Percentiles rank a stretch among this genome's conserved stretches.
Evolutionary conservation across 2,113 vertebrate species (phyloP).

Genomic region (Perccottus glenii): DNA sequence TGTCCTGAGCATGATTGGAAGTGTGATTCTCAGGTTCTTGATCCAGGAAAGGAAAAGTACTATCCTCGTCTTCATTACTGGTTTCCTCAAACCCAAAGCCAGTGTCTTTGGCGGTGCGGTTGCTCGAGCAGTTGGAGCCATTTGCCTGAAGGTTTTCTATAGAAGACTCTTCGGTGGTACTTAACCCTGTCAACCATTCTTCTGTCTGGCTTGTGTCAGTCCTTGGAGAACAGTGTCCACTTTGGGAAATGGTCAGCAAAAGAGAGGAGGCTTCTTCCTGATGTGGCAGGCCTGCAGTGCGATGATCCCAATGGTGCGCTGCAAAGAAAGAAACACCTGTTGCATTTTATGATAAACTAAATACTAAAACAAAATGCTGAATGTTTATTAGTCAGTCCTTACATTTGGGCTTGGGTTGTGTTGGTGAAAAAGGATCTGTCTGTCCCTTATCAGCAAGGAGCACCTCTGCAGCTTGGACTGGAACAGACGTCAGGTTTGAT

Average conservation of each 20-base stretch:
- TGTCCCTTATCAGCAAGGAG: conserved; percentile 34
- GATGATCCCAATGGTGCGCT: conserved; percentile 66
- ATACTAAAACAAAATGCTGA: background rate
- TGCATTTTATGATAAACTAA: background rate
- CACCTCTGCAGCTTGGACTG: conserved; percentile 38
- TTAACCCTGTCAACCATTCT: conserved; percentile 61
- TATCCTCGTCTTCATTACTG: conserved; percentile 52
- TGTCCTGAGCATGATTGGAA: conserved; percentile 38
- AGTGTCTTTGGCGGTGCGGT: conserved; percentile 26
- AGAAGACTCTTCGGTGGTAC: conserved; percentile 29
- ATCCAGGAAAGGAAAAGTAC: conserved; percentile 60
- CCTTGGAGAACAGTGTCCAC: conserved; percentile 56
- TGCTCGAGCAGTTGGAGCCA: conserved; percentile 45
- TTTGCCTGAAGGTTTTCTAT: conserved; percentile 60
- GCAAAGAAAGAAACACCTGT: conserved; percentile 12
- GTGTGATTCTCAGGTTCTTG: conserved; percentile 65
- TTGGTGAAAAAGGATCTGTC: conserved; percentile 29
- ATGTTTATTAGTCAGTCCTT: background rate
- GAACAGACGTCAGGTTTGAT: conserved; percentile 3
- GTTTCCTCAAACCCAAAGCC: conserved; percentile 59
- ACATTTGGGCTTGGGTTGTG: conserved; percentile 66
- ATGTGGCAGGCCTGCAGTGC: conserved; percentile 32
- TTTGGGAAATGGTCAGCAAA: conserved; percentile 65
- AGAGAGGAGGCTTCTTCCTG: conserved; percentile 52
- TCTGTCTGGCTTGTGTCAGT: conserved; percentile 56